These are phyloP conservation scores for Pristionchus exspectatus DNA, from an alignment of 2,888 invertebrate species.

Conservation along the genomic window DNA sequence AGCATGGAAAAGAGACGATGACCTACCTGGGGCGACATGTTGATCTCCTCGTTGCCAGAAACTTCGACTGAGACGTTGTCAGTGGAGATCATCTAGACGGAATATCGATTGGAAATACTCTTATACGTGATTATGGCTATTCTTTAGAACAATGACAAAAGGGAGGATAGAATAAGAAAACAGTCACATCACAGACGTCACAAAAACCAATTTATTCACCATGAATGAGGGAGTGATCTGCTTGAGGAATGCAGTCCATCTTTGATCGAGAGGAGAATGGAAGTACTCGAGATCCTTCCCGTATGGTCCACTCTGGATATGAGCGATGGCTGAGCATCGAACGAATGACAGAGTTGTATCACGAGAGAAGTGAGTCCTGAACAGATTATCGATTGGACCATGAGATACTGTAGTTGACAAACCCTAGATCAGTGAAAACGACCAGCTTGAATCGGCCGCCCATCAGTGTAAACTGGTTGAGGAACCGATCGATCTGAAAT, in stretches of 20 bases:
- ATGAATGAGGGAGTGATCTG: conserved; percentile 77
- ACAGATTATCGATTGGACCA: background rate
- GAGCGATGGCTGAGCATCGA: conserved; percentile 69
- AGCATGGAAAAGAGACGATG: background rate
- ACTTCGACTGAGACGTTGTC: conserved; percentile 71
- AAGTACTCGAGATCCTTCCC: conserved; percentile 65
- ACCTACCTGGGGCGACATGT: conserved; percentile 68
- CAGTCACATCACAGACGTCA: background rate
- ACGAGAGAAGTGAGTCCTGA: conserved; percentile 67
- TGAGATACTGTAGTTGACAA: background rate
- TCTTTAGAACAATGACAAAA: background rate
- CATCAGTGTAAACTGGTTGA: conserved; percentile 70
- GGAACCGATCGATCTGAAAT: conserved; percentile 73
- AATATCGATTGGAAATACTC: background rate
- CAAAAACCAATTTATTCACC: conserved; percentile 46
- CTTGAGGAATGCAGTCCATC: conserved; percentile 71
- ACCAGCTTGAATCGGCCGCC: conserved; percentile 77
- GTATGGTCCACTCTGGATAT: conserved; percentile 61
- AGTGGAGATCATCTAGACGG: conserved; percentile 70
- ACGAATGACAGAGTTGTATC: conserved; percentile 74
- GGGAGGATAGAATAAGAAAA: background rate
- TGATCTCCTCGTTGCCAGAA: conserved; percentile 67
- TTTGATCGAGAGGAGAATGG: conserved; percentile 71
- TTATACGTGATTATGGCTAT: background rate
- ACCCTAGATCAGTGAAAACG: conserved; percentile 72